Base-by-base conservation (phyloP, 2,888 invertebrate genomes). In the Criorhina ranunculi region DNA sequence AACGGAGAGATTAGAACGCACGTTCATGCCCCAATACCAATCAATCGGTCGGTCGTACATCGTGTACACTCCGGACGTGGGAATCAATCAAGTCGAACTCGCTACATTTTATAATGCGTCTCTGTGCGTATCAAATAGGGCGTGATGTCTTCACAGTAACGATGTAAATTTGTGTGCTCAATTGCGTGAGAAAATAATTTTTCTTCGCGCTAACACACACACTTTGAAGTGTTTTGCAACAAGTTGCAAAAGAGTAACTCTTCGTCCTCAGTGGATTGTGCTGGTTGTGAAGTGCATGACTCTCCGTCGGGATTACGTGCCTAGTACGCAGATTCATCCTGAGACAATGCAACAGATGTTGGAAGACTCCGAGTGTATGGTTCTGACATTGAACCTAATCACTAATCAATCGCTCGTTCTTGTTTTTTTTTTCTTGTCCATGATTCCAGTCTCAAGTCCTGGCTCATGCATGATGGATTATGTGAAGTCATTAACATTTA, bases 401-500 rank as follows among this genome's bases (percentile, higher is more conserved):
- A 76, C 85, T 80, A 85, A 85, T 85, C 85, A 85, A 85, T 85
- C 75, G 80, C 49, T 24, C 8, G 15, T 53, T 12, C 8, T 31
- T 35, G 7, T 44, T 8, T 35, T 40, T 15, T 31, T 29, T 49
- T 42, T 51, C 53, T 15, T 15, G 8, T 9, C 12, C 17, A 29
- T 33, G 59, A 49, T 37, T 33, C 49, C 40, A 40, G 53, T 33
- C 64, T 60, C 12, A 35, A 64, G 49, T 55, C 73, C 69, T 64
- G 29, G 51, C 75, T 59, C 80, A 75, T 75, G 85, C 75, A 76
- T 85, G 85, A 85, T 85, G 85, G 85, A 85, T 85, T 76, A 80
- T 85, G 69, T 75, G 76, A 80, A 85, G 85, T 85, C 85, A 76
- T 85, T 85, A 85, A 85, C 75, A 85, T 85, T 85, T 80, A 85